Percentiles rank a stretch among this genome's conserved stretches.
Evolutionary conservation across 2,113 vertebrate species (phyloP).

Genomic region (Plecotus auritus): DNA sequence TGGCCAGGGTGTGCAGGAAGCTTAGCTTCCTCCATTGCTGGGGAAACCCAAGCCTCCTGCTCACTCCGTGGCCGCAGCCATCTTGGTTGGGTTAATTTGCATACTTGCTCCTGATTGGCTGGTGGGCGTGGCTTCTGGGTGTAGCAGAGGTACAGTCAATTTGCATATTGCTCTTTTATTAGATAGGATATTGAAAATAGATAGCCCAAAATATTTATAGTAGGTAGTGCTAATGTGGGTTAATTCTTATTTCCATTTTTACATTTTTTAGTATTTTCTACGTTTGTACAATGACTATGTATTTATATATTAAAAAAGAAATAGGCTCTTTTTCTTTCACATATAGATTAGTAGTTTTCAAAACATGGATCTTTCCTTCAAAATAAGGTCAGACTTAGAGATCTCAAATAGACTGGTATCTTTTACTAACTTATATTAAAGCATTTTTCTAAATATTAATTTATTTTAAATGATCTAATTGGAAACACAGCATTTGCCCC

Average conservation of each 20-base stretch:
- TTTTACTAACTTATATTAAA: constrained; percentile 13
- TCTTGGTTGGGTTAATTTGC: too few species aligned
- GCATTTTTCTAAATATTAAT: background rate
- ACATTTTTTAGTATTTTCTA: background rate
- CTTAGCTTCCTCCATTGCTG: too few species aligned
- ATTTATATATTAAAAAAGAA: background rate
- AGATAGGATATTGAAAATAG: background rate
- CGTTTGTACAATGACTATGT: background rate
- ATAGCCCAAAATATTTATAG: background rate
- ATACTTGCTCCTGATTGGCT: too few species aligned
- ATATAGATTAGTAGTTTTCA: background rate
- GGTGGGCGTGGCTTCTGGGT: too few species aligned
- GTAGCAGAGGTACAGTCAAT: too few species aligned
- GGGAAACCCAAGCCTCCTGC: too few species aligned
- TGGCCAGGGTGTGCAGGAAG: too few species aligned
- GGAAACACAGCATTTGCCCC: background rate
- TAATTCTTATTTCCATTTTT: background rate
- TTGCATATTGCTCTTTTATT: too few species aligned
- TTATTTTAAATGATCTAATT: constrained; percentile 2
- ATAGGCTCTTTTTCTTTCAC: background rate
- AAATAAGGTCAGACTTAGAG: background rate
- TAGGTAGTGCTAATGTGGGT: background rate
- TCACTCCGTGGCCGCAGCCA: too few species aligned
- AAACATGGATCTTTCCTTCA: background rate
- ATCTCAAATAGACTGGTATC: background rate